Evolutionary conservation across 2,797 vertebrate species (phyloP), one percentile per base, ranked within the genome.

Genomic region (Rhinatrema bivittatum): DNA sequence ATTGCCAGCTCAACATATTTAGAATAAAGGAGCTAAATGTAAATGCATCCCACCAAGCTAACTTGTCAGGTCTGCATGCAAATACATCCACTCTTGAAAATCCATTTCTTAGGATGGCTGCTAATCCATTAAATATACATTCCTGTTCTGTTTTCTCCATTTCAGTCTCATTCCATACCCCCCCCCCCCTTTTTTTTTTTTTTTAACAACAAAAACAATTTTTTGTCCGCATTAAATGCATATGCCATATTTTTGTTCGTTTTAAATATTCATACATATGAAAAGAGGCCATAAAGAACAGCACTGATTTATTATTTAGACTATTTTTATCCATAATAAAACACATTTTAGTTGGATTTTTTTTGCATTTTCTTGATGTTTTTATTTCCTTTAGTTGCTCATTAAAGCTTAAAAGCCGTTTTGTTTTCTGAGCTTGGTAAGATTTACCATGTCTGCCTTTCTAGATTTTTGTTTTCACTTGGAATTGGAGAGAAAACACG

Each of bases 401-500:
- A 86, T 95, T 93, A 95, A 95, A 92, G 87, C 93, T 95, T 94
- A 92, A 95, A 91, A 87, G 73, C 30, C 34, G 71, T 78, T 79
- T 79, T 79, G 80, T 85, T 84, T n/a, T 61, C 65, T 21, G 51
- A 55, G 69, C 82, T 70, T 76, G 57, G n/a, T 46, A 45, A 69
- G 75, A 82, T 84, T 90, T 78, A 65, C 70, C n/a, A 76, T 57
- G 75, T 76, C 72, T 50, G 49, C 59, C 72, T 70, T 64, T 75
- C 54, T 55, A 74, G 77, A 76, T 61, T 14, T 33, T 56, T 51
- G 5, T 18, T 55, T 42, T 42, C 58, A 68, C 70, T 73, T 77
- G 62, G 72, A 53, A 24, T 23, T 76, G 60, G 28, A 22, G 20
- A 20, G 46, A 37, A 36, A 32, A 27, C 26, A 35, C 33, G 28